Conservation (phyloP, 2,888 invertebrate genomes). For the Protodeltote pygarga region DNA sequence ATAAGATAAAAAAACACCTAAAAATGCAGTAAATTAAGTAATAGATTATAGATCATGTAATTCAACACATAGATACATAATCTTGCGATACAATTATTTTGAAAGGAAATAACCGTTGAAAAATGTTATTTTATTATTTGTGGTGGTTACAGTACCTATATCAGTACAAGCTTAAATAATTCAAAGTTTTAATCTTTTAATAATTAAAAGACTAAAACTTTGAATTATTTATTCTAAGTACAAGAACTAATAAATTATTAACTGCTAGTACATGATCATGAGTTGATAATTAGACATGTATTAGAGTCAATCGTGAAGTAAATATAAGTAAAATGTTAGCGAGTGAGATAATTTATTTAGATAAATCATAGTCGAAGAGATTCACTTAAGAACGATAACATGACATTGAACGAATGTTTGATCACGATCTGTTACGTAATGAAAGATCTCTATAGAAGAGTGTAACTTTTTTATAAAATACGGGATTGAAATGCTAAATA, state of each 20-base stretch:
- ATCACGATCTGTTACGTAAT: conserved; percentile 41
- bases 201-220: neutral
- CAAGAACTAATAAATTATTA: conserved; percentile 23
- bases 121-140: no score
- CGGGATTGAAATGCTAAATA: no score
- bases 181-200: no score
- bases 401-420: conserved; percentile 40
- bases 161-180: no score
- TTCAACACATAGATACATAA: no score
- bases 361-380: conserved; percentile 31
- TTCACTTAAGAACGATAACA: conserved; percentile 32
- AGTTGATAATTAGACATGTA: conserved; percentile 33
- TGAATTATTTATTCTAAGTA: conserved; percentile 16
- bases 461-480: no score
- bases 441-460: conserved; percentile 24
- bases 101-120: no score
- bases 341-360: conserved; percentile 3
- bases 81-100: no score
- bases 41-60: no score
- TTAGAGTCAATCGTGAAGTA: conserved; percentile 24
- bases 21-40: no score
- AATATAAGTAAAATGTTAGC: conserved; percentile 8
- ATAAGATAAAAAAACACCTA: no score
- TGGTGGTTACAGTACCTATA: no score
- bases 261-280: conserved; percentile 20